Conservation (phyloP, 1,140 invertebrate genomes). For the Carposina sasakii region DNA sequence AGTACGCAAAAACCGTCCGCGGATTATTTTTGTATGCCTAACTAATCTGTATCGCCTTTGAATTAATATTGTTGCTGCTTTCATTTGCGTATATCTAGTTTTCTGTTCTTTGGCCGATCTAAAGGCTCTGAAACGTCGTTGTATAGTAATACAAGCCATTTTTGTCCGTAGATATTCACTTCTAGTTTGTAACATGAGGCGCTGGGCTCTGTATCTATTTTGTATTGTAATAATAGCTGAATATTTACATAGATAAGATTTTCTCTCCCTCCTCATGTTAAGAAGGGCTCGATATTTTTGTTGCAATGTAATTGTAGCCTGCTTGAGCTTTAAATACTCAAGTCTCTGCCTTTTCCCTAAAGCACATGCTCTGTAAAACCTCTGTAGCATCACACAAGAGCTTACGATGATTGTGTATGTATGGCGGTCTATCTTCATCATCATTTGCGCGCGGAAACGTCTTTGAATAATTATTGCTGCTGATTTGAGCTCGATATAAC, state of each 20-base stretch:
- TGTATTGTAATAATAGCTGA: slow-evolving; percentile 31
- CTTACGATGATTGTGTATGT: slow-evolving; percentile 27
- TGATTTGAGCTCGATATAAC: slow-evolving; percentile 18
- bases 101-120: slow-evolving; percentile 38
- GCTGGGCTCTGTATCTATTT: slow-evolving; percentile 37
- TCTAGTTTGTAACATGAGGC: slow-evolving; percentile 30
- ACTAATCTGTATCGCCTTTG: slow-evolving; percentile 51
- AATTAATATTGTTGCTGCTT: slow-evolving; percentile 33
- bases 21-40: slow-evolving; percentile 31
- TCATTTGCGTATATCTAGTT: slow-evolving; percentile 40
- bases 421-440: slow-evolving; percentile 33
- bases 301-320: slow-evolving; percentile 25
- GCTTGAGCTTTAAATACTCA: slow-evolving; percentile 28
- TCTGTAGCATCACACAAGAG: slow-evolving; percentile 31
- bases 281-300: slow-evolving; percentile 31
- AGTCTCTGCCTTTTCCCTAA: slow-evolving; percentile 20
- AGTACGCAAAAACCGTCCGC: slow-evolving; percentile 43
- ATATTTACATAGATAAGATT: slow-evolving; percentile 26
- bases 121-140: slow-evolving; percentile 45
- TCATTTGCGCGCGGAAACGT: slow-evolving; percentile 42
- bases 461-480: slow-evolving; percentile 29
- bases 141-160: slow-evolving; percentile 42
- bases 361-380: slow-evolving; percentile 28
- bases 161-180: slow-evolving; percentile 26
- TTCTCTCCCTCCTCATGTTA: slow-evolving; percentile 32